phyloP scores from a whole-genome alignment of 1,140 invertebrate species.

The Tetranychus cinnabarinus region DNA sequence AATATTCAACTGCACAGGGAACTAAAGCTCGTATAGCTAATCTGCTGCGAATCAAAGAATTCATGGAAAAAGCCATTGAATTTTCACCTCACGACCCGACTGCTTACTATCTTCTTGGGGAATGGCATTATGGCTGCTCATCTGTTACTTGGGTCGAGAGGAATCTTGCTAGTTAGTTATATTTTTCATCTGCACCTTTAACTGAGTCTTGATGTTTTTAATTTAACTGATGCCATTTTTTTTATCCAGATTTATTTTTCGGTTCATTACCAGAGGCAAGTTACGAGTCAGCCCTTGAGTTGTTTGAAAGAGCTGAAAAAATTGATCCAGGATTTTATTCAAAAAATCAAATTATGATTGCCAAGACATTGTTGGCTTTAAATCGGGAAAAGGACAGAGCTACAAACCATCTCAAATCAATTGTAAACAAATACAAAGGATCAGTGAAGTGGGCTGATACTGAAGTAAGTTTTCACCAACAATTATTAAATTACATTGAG shows the following conservation, averaged over 20 bases:
- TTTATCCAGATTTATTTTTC: background rate
- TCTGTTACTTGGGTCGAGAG: slow-evolving; percentile 7
- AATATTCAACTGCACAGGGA: background rate
- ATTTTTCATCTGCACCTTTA: background rate
- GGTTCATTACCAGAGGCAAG: slow-evolving; percentile 4
- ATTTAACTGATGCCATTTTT: background rate
- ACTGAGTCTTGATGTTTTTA: background rate
- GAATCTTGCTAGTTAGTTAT: slow-evolving; percentile 2
- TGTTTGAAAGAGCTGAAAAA: slow-evolving; percentile 6
- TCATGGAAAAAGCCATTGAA: slow-evolving; percentile 9
- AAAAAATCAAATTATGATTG: slow-evolving; percentile 5
- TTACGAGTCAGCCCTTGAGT: slow-evolving; percentile 2
- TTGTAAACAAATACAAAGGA: background rate
- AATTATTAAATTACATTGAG: background rate
- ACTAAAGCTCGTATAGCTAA: slow-evolving; percentile 1
- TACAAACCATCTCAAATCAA: background rate
- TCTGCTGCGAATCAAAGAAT: slow-evolving; percentile 1
- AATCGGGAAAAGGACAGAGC: slow-evolving; percentile 1
- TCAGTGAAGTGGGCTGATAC: slow-evolving; percentile 7
- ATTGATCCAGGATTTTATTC: slow-evolving; percentile 5
- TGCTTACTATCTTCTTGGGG: slow-evolving; percentile 4
- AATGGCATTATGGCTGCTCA: slow-evolving; percentile 7
- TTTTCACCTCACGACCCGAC: slow-evolving; percentile 5
- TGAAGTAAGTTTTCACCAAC: background rate
- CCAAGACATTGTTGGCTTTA: slow-evolving; percentile 6